Conservation (phyloP, 2,888 invertebrate species). For the Cataglyphis cursor region DNA sequence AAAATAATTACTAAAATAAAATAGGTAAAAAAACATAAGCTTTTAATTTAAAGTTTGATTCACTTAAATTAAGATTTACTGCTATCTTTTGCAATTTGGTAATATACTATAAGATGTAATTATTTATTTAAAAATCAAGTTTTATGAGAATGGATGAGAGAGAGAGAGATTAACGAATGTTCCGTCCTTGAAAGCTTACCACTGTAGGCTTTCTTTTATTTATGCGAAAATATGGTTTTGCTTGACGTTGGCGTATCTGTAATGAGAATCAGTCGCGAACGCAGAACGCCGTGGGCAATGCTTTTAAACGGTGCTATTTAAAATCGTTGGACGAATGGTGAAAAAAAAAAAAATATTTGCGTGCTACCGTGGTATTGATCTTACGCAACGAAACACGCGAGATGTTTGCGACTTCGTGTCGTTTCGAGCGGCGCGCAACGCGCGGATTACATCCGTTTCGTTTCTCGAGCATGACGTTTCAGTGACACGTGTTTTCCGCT, state of each 20-base stretch:
- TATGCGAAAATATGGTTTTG: neutral
- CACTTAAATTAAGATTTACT: neutral
- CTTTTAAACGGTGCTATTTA: constrained; percentile 16
- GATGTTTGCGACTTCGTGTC: constrained; percentile 52
- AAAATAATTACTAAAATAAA: neutral
- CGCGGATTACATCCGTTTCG: constrained; percentile 39
- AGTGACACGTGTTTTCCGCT: constrained; percentile 34
- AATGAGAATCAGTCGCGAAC: constrained; percentile 38
- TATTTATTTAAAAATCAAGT: neutral
- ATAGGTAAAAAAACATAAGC: neutral
- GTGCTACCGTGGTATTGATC: constrained; percentile 76
- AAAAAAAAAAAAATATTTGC: constrained; percentile 70
- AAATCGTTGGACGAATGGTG: constrained; percentile 27
- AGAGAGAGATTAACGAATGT: neutral
- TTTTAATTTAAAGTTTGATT: neutral
- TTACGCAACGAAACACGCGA: constrained; percentile 76
- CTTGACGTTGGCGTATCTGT: constrained; percentile 18
- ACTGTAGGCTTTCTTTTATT: neutral
- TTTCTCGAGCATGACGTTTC: constrained; percentile 33
- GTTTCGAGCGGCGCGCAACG: constrained; percentile 46
- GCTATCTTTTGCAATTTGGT: neutral
- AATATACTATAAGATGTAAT: neutral
- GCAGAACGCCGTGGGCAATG: neutral
- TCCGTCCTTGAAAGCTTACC: neutral
- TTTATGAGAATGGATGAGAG: neutral